A percentile compares a stretch with the other conserved stretches of the same genome.
Evolutionary conservation across 2,113 vertebrate species (phyloP).

Genomic region (Hippocampus comes): DNA sequence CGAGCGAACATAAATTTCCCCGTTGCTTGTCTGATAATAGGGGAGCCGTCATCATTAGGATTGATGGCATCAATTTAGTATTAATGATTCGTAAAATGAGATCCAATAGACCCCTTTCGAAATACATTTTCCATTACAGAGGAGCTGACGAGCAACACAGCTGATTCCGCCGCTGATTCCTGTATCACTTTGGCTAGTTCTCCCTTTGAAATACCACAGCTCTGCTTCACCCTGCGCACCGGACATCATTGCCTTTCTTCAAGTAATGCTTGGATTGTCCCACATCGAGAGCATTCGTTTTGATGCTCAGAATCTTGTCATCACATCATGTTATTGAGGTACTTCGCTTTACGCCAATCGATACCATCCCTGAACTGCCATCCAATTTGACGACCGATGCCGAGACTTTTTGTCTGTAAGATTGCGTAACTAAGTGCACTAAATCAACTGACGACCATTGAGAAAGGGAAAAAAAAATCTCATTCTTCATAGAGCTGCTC

Average conservation of each 20-base stretch:
- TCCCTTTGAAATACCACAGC: conserved; percentile 48
- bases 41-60: conserved; percentile 75
- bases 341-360: conserved; percentile 48
- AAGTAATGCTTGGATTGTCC: conserved; percentile 63
- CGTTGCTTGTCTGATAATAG: conserved; percentile 68
- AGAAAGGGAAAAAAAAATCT: no score
- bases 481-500: no score
- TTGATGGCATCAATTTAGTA: conserved; percentile 81
- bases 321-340: conserved; percentile 35
- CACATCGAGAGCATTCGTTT: conserved; percentile 69
- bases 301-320: conserved; percentile 44
- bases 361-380: conserved; percentile 28
- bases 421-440: no score
- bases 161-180: conserved; percentile 51
- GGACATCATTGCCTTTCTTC: conserved; percentile 52
- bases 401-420: conserved; percentile 8
- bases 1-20: conserved; percentile 67
- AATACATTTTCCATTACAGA: conserved; percentile 76
- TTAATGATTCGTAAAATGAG: conserved; percentile 84
- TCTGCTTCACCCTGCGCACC: conserved; percentile 16
- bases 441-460: not conserved
- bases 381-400: conserved; percentile 23
- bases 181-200: conserved; percentile 28
- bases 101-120: conserved; percentile 79
- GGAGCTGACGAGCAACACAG: conserved; percentile 67